Evolutionary conservation across 2,888 invertebrate species (phyloP).

Genomic region (Gari tellinella): DNA sequence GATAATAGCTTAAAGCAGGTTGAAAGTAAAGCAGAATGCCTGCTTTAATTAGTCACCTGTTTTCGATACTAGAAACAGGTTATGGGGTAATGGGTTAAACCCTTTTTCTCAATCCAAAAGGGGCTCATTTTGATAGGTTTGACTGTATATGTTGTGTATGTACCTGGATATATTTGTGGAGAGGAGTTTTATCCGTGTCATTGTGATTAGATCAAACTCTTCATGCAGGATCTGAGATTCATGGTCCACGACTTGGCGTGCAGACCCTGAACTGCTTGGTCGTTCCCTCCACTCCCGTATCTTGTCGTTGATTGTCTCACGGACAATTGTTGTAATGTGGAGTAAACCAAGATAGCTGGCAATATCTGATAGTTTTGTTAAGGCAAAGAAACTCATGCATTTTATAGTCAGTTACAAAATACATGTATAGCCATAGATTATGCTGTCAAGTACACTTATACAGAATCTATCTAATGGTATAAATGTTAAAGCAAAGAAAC

Average conservation of each 20-base stretch:
- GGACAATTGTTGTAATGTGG: constrained; percentile 68
- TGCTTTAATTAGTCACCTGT: too few species aligned
- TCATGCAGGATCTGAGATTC: constrained; percentile 63
- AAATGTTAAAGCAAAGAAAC: too few species aligned
- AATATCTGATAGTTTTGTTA: constrained; percentile 58
- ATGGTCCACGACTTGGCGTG: constrained; percentile 46
- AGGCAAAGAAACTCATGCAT: too few species aligned
- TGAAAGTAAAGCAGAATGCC: too few species aligned
- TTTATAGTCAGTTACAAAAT: too few species aligned
- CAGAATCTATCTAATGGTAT: too few species aligned
- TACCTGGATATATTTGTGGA: constrained; percentile 73
- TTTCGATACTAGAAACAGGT: too few species aligned
- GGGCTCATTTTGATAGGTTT: background rate
- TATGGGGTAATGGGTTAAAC: too few species aligned
- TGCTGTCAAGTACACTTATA: too few species aligned
- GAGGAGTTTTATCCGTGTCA: constrained; percentile 65
- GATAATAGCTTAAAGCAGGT: too few species aligned
- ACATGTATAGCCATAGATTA: too few species aligned
- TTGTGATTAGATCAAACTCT: constrained; percentile 65
- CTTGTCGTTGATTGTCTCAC: constrained; percentile 62
- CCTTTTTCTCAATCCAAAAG: background rate
- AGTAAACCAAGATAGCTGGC: constrained; percentile 72
- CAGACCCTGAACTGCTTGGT: constrained; percentile 69
- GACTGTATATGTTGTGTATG: background rate
- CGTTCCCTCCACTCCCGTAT: constrained; percentile 71